Conservation (phyloP, 2,888 invertebrate species). For the Pantelozetes paolii region DNA sequence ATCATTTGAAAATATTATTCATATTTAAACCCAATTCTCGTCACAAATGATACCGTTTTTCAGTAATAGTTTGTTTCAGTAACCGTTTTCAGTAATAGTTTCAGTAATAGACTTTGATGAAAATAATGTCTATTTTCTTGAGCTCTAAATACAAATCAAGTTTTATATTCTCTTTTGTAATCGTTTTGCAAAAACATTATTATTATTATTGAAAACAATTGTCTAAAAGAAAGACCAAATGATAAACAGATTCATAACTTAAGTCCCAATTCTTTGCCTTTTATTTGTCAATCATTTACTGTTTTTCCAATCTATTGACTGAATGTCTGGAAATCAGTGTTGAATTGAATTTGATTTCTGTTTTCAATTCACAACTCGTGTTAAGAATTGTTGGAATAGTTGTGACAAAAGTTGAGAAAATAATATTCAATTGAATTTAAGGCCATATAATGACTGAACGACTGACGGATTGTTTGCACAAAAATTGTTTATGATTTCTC, state of each 20-base stretch:
- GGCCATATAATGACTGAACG: neutral
- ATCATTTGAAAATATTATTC: too few relatives aligned
- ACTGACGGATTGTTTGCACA: neutral
- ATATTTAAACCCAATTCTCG: neutral
- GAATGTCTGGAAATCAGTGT: too few relatives aligned
- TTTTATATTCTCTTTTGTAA: neutral
- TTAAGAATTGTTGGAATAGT: neutral
- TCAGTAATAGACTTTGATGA: too few relatives aligned
- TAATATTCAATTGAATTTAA: neutral
- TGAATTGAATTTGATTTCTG: too few relatives aligned
- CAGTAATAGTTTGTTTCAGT: neutral
- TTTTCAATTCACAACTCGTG: too few relatives aligned
- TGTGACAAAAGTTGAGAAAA: neutral
- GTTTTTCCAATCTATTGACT: too few relatives aligned
- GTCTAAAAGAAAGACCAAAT: neutral
- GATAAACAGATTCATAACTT: neutral
- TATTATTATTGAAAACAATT: neutral
- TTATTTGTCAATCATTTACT: neutral
- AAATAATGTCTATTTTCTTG: neutral
- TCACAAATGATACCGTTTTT: neutral
- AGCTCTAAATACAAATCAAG: too few relatives aligned
- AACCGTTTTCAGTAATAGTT: too few relatives aligned
- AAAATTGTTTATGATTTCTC: neutral
- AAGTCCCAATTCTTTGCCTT: neutral
- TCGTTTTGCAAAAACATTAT: neutral